phyloP scores from a whole-genome alignment of 2,797 vertebrate genomes.

The Manis pentadactyla region DNA sequence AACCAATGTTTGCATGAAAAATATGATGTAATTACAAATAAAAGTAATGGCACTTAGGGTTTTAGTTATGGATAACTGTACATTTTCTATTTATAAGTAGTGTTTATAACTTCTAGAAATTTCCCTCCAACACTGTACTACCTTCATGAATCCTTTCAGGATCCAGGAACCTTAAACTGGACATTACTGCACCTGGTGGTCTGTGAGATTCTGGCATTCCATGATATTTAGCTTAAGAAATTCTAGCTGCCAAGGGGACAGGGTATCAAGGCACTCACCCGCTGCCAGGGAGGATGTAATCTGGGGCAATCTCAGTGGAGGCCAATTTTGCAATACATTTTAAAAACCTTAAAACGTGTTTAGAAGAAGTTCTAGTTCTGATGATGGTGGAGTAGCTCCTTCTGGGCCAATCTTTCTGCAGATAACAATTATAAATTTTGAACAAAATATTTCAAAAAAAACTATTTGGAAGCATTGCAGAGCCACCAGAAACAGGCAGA shows the following conservation, averaged over 20 bases:
- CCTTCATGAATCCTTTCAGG: background rate
- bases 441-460: background rate
- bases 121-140: background rate
- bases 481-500: background rate
- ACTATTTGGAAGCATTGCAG: background rate
- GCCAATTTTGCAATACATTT: background rate
- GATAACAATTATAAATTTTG: background rate
- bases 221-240: background rate
- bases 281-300: background rate
- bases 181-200: background rate
- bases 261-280: background rate
- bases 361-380: background rate
- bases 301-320: background rate
- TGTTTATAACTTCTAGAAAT: background rate
- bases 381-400: background rate
- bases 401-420: background rate
- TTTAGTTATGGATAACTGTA: background rate
- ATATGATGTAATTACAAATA: background rate
- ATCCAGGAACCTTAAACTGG: background rate
- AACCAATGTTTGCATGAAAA: background rate
- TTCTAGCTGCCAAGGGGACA: background rate
- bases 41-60: background rate
- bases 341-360: background rate
- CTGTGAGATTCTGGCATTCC: background rate
- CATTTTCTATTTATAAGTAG: slow-evolving; percentile 13